These are phyloP conservation scores for Caradrina kadenii DNA, from an alignment of 2,888 invertebrate species.

Conservation along the genomic window DNA sequence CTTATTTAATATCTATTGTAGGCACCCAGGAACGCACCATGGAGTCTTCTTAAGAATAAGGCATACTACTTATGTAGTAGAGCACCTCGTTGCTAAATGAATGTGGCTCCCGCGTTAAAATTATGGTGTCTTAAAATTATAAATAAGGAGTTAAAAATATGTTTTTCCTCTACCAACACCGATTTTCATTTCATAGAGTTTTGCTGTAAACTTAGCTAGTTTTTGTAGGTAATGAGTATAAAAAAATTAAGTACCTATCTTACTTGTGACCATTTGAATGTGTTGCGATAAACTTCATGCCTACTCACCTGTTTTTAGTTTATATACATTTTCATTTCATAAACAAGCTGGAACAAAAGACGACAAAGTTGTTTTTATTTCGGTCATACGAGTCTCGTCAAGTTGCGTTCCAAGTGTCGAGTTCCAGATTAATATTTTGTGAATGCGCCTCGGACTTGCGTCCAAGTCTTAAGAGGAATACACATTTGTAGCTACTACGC, in stretches of 20 bases:
- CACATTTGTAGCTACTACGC: conserved; percentile 46
- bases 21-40: conserved; percentile 32
- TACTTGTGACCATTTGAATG: neutral
- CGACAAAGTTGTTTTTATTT: conserved; percentile 79
- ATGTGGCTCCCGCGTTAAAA: conserved; percentile 68
- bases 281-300: conserved; percentile 11
- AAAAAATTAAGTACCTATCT: no score
- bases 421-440: conserved; percentile 82
- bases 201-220: conserved; percentile 11
- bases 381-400: conserved; percentile 76
- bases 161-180: neutral
- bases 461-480: conserved; percentile 53
- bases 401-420: conserved; percentile 73
- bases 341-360: conserved; percentile 81
- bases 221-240: neutral
- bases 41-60: conserved; percentile 58
- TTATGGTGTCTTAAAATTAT: no score
- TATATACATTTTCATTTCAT: conserved; percentile 70
- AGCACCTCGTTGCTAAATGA: conserved; percentile 42
- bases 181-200: conserved; percentile 14
- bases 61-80: conserved; percentile 55
- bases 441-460: conserved; percentile 59
- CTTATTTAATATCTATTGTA: conserved; percentile 17
- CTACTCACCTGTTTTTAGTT: conserved; percentile 39
- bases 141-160: neutral